A percentile compares a stretch with the other conserved stretches of the same genome.
phyloP scores from a whole-genome alignment of 2,113 vertebrate genomes.

The Hylia prasina region DNA sequence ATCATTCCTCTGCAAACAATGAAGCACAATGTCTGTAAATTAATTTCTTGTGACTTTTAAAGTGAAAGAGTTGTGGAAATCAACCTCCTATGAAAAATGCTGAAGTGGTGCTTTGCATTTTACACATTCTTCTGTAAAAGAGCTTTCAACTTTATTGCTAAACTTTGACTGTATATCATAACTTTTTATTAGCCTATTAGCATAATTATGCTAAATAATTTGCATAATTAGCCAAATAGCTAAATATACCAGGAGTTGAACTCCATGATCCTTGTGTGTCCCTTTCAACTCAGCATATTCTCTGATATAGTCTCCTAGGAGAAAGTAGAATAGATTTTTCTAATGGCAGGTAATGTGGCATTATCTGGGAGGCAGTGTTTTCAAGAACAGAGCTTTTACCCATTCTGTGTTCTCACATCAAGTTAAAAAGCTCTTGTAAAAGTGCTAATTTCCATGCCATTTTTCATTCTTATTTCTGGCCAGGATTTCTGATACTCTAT shows the following conservation, averaged over 20 bases:
- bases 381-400: background rate
- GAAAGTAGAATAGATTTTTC: background rate
- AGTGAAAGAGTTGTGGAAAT: background rate
- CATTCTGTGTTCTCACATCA: background rate
- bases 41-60: background rate
- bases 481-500: background rate
- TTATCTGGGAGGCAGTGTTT: background rate
- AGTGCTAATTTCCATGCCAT: background rate
- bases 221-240: background rate
- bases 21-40: background rate
- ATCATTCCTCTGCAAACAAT: background rate
- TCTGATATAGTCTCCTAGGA: background rate
- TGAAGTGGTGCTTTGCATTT: background rate
- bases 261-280: background rate
- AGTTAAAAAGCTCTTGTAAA: background rate
- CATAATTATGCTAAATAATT: background rate
- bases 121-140: background rate
- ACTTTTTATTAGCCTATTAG: background rate
- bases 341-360: background rate
- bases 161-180: background rate
- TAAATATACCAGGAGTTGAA: background rate
- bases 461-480: background rate
- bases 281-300: background rate
- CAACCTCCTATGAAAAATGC: background rate
- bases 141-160: background rate